These are phyloP conservation scores for Apodemia zela DNA, from an alignment of 2,888 invertebrate species.

Conservation along the genomic window DNA sequence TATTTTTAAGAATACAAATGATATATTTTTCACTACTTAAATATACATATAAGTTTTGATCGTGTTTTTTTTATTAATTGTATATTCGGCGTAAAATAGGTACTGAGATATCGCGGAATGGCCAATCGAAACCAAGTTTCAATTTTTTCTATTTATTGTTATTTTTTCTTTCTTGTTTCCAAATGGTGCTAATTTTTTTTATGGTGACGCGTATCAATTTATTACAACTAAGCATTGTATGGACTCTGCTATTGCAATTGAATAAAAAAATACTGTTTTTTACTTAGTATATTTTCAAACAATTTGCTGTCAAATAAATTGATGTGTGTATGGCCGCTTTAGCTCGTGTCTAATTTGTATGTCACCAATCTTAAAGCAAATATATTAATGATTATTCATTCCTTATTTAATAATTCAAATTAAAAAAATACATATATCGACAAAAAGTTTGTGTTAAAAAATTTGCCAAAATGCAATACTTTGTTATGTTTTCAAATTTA, in stretches of 20 bases:
- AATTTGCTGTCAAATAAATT: neutral
- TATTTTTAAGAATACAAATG: conserved; percentile 27
- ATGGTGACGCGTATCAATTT: conserved; percentile 4
- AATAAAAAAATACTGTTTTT: neutral
- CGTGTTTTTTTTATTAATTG: conserved; percentile 37
- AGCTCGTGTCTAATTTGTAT: neutral
- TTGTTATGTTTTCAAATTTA: no score
- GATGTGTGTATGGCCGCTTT: neutral
- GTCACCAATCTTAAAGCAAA: neutral
- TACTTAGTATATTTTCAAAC: neutral
- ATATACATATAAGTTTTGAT: conserved; percentile 33
- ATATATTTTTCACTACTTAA: conserved; percentile 42
- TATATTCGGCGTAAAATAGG: conserved; percentile 29
- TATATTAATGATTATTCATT: neutral
- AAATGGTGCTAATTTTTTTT: conserved; percentile 73
- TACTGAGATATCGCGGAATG: conserved; percentile 25
- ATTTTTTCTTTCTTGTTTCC: conserved; percentile 28
- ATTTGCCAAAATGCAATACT: no score
- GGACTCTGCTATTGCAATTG: neutral
- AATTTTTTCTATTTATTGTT: conserved; percentile 25
- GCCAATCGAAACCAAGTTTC: conserved; percentile 40
- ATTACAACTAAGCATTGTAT: neutral
- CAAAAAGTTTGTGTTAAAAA: no score
- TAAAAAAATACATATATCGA: neutral
- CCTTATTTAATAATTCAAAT: neutral